phyloP scores from a whole-genome alignment of 35 echinoderm and acorn worm genomes.

The Apostichopus japonicus region DNA sequence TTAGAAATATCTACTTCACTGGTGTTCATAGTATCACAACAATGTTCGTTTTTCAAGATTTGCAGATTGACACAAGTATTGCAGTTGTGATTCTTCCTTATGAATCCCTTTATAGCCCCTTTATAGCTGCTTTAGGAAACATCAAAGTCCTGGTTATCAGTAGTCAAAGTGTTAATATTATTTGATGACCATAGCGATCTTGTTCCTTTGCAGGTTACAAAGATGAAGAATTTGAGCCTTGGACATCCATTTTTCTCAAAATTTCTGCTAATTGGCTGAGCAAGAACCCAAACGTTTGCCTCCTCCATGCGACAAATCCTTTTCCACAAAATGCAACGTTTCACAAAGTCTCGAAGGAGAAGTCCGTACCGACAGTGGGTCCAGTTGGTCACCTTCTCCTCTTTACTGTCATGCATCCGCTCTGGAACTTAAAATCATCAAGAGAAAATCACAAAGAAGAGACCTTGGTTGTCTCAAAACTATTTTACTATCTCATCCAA shows the following conservation, averaged over 20 bases:
- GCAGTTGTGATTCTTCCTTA: not conserved
- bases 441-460: not conserved
- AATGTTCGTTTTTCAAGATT: no score
- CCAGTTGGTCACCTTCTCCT: conserved; percentile 12
- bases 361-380: not conserved
- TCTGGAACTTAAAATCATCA: conserved; percentile 1
- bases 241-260: conserved; percentile 7
- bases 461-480: conserved; percentile 15
- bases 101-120: no score
- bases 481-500: conserved; percentile 31
- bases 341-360: conserved; percentile 13
- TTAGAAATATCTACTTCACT: no score
- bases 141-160: no score
- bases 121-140: no score
- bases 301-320: not conserved
- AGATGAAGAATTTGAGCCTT: conserved; percentile 19
- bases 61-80: not conserved
- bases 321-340: conserved; percentile 3
- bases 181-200: no score
- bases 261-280: conserved; percentile 42
- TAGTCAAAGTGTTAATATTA: no score
- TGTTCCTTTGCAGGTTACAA: conserved; percentile 9
- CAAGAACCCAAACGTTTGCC: not conserved
- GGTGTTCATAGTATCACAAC: no score
- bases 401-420: conserved; percentile 16